Base-by-base conservation (phyloP, 1,140 invertebrate species). In the Latrodectus geometricus region DNA sequence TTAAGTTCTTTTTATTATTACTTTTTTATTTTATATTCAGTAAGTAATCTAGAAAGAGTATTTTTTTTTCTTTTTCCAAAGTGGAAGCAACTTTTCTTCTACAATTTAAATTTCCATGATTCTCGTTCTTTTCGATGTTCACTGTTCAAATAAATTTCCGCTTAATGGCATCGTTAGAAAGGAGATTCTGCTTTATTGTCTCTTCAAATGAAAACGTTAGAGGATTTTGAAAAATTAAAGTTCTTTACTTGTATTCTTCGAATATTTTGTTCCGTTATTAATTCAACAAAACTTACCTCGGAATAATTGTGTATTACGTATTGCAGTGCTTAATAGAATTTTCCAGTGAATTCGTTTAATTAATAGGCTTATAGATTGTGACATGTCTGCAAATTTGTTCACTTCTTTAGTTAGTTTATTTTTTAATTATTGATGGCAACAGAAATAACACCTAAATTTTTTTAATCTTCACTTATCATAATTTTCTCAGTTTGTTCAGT, bases 21-120 rank as follows among this genome's bases (percentile, higher is more conserved):
- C 8, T 61, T 61, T 17, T 61, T 61, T 17, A 61, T 14, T 61
- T 61, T 61, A 4, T 61, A 35, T 35, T 35, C 35, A 35, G 35
- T 35, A 35, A 35, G 35, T 35, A 35, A 35, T 35, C 35, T 61
- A 17, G 2, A 61, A 61, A 61, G 11, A 17, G 8, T 61, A 2
- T 61, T 61, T 61, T 61, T 61, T 61, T 61, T 61, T 61, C 17
- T 14, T 61, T 61, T 11, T 11, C 11, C 11, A 61, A 61, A 61
- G 17, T 14, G 54, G 48, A 78, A 78, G 61, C 21, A 78, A 78
- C 9, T 49, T 69, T 66, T 66, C 23, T 56, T 48, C 35, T 54
- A 35, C 56, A 15, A 78, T 78, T 78, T 78, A 66, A 78, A 78
- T 78, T 68, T 78, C 49, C 76, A 23, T 78, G 76, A 21, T 68